Percentiles rank a stretch among this genome's conserved stretches.
phyloP scores from a whole-genome alignment of 2,113 vertebrate genomes.

The Paralichthys olivaceus region DNA sequence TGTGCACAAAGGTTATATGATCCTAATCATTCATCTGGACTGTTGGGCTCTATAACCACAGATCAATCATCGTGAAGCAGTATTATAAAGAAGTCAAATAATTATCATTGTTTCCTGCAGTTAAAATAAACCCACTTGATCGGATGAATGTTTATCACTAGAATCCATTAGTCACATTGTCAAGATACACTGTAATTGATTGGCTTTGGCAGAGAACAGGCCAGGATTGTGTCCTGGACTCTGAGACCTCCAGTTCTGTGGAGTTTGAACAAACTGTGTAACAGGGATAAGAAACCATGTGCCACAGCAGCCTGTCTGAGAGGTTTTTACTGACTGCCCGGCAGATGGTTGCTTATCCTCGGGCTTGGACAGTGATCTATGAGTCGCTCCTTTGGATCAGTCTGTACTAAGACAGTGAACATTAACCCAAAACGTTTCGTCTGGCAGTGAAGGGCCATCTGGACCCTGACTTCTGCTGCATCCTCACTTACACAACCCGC shows the following conservation, averaged over 20 bases:
- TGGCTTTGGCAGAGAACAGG: neutral
- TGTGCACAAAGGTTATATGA: too few species aligned
- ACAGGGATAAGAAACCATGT: slow-evolving; percentile 26
- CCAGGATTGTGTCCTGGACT: neutral
- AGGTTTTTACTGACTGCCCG: slow-evolving; percentile 20
- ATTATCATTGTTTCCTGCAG: neutral
- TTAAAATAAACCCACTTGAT: neutral
- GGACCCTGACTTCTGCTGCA: neutral
- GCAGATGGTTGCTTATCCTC: slow-evolving; percentile 62
- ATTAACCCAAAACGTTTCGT: slow-evolving; percentile 17
- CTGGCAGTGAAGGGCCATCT: slow-evolving; percentile 26
- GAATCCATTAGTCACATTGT: neutral
- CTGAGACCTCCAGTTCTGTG: neutral
- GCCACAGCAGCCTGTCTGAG: slow-evolving; percentile 18
- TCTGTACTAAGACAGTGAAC: neutral
- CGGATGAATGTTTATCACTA: neutral
- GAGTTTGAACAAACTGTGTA: slow-evolving; percentile 1
- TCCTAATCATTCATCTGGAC: too few species aligned
- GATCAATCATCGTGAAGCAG: neutral
- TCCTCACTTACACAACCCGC: neutral
- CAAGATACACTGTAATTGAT: neutral
- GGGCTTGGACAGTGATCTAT: slow-evolving; percentile 40
- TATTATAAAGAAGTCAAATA: neutral
- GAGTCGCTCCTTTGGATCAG: slow-evolving; percentile 15
- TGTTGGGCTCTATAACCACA: neutral